Conservation (phyloP, 2,113 vertebrate genomes). For the Aphyosemion australe region DNA sequence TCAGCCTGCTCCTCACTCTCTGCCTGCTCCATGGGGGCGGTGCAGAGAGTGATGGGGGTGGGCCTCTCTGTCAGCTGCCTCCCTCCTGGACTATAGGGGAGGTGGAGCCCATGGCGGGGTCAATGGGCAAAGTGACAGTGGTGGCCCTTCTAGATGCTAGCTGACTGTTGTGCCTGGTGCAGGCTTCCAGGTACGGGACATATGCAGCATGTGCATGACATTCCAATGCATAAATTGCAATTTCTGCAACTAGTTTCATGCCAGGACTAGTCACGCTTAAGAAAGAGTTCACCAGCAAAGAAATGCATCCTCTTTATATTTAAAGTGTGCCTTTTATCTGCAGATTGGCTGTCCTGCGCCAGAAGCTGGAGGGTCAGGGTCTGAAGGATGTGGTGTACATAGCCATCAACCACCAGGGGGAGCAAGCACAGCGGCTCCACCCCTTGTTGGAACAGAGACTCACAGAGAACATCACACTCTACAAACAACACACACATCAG, state of each 20-base stretch:
- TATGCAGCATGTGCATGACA: no score
- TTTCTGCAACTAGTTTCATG: background rate
- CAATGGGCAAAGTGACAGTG: slow-evolving; percentile 83
- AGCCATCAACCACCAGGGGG: slow-evolving; percentile 87
- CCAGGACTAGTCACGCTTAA: background rate
- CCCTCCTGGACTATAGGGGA: slow-evolving; percentile 84
- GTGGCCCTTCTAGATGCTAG: slow-evolving; percentile 92
- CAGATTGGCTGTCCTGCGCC: slow-evolving; percentile 88
- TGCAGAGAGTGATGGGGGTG: slow-evolving; percentile 81
- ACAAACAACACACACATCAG: slow-evolving; percentile 83
- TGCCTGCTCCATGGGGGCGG: slow-evolving; percentile 86
- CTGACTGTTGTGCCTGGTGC: slow-evolving; percentile 90
- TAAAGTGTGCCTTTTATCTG: slow-evolving; percentile 28
- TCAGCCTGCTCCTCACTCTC: slow-evolving; percentile 88
- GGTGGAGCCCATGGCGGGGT: slow-evolving; percentile 83
- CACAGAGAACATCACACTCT: slow-evolving; percentile 83
- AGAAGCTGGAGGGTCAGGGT: slow-evolving; percentile 84
- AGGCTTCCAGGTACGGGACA: slow-evolving; percentile 87
- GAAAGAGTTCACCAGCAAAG: background rate
- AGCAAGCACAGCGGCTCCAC: slow-evolving; percentile 76
- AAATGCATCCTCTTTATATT: background rate
- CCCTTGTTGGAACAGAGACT: slow-evolving; percentile 76
- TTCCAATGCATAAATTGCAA: no score
- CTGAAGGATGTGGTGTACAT: slow-evolving; percentile 85
- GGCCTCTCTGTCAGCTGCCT: slow-evolving; percentile 79